These are phyloP conservation scores for Pongo pygmaeus DNA, from an alignment of 2,113 vertebrate species.

Conservation along the genomic window DNA sequence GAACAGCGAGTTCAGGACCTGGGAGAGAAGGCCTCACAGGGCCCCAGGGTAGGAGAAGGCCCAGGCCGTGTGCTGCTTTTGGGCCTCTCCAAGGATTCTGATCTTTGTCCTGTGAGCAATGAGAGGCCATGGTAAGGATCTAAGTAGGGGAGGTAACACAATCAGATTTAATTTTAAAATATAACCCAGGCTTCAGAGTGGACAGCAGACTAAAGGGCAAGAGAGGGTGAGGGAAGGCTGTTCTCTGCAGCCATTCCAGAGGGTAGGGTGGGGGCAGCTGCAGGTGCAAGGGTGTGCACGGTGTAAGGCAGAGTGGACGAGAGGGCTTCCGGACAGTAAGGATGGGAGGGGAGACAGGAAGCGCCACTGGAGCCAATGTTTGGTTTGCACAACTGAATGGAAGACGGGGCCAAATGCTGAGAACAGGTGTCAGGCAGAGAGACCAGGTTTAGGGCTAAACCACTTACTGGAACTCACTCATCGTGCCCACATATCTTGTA, in stretches of 20 bases:
- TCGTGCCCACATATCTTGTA: no score
- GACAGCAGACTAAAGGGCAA: neutral
- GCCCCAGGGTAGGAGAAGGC: neutral
- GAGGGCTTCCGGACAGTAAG: accelerated
- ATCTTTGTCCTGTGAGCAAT: neutral
- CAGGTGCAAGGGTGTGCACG: accelerated
- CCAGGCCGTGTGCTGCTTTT: no score
- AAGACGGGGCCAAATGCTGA: accelerated
- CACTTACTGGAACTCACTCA: no score
- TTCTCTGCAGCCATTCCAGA: neutral
- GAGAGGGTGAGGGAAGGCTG: no score
- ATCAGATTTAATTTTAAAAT: neutral
- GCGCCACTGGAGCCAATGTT: accelerated
- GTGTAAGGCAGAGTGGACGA: neutral
- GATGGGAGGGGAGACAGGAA: accelerated
- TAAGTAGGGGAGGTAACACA: neutral
- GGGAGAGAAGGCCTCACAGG: neutral
- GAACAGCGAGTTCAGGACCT: neutral
- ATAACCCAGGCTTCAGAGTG: neutral
- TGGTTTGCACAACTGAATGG: neutral
- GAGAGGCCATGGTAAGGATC: neutral
- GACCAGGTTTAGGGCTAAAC: neutral
- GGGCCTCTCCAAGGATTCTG: neutral
- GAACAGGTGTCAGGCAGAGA: neutral
- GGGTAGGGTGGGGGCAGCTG: accelerated